Evolutionary conservation across 2,113 vertebrate genomes (phyloP), one percentile per base, ranked within the genome.

Genomic region (Macroglossus sobrinus): DNA sequence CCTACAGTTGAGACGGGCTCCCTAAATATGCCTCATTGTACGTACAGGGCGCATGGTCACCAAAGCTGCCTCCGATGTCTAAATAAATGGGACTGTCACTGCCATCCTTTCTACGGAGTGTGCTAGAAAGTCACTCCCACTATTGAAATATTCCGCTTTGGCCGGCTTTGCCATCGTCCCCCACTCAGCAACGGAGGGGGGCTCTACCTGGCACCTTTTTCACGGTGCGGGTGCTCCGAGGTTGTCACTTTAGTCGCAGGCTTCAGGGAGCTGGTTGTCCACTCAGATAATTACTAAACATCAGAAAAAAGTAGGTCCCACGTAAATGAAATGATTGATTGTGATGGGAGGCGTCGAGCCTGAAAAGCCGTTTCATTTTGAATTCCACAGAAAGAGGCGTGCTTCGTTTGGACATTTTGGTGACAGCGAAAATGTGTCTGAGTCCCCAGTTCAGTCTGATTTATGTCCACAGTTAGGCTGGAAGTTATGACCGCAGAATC

Each of bases 1-100:
- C 3, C 69, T 55, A 12, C 6, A 6, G 21, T n/a, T 3, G 13
- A 24, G 26, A 5, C 2, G 0, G 0, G 9, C 72, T 89, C 59
- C 89, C 61, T 16, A 43, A 10, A 13, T 11, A 15, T 19, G 76
- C 82, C 76, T 64, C 0, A 0, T 0, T 45, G 16, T 61, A 2
- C 16, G 21, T 18, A 16, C 64, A 38, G 50, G 43, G 74, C 26
- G 38, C 71, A 53, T 16, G 18, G 63, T 26, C 15, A 2, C 28
- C 35, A 84, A 82, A 57, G 21, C 22, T 8, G 1, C 9, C 61
- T 28, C 0, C 0, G 9, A 11, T 4, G 14, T 53, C 71, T 50
- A 3, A 35, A 18, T 50, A 3, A 35, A 18, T 57, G 33, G n/a
- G 57, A 30, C 10, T 11, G 1, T 43, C 15, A 53, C 19, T 59